Percentiles rank a stretch among this genome's conserved stretches.
phyloP scores from a whole-genome alignment of 2,113 vertebrate genomes.

The Phyllopteryx taeniolatus region DNA sequence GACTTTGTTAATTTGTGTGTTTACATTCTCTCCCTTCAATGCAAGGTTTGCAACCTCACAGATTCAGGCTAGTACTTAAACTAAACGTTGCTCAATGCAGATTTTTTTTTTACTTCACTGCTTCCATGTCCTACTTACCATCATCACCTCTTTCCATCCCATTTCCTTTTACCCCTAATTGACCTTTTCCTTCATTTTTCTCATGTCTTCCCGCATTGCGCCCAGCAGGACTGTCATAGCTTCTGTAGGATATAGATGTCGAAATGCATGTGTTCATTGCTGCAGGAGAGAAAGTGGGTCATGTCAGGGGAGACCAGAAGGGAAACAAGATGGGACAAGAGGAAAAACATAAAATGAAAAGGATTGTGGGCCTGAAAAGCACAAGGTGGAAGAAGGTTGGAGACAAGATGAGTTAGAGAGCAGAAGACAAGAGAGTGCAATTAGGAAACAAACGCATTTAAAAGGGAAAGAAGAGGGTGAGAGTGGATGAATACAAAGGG shows the following conservation, averaged over 20 bases:
- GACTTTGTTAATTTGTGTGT: background rate
- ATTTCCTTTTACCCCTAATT: constrained; percentile 12
- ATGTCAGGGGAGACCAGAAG: constrained; percentile 24
- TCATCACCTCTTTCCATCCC: constrained; percentile 5
- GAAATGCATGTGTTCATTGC: constrained; percentile 62
- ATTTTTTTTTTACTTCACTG: constrained; percentile 5
- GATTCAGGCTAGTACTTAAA: background rate
- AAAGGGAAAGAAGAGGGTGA: background rate
- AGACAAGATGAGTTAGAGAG: background rate
- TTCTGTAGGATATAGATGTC: constrained; percentile 52
- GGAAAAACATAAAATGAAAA: constrained; percentile 6
- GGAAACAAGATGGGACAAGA: background rate
- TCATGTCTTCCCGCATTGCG: background rate
- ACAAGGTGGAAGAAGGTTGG: background rate
- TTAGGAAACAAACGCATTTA: background rate
- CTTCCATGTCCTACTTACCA: background rate
- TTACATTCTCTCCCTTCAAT: constrained; percentile 18
- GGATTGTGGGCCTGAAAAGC: background rate
- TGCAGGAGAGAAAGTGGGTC: constrained; percentile 60
- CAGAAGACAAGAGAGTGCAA: background rate
- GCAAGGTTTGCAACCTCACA: constrained; percentile 24
- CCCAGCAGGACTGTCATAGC: constrained; percentile 50
- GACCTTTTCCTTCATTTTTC: constrained; percentile 19
- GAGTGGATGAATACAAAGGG: background rate
- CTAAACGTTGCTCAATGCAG: constrained; percentile 7